phyloP scores from a whole-genome alignment of 2,888 invertebrate genomes.

The Archaeoteleia sp. region DNA sequence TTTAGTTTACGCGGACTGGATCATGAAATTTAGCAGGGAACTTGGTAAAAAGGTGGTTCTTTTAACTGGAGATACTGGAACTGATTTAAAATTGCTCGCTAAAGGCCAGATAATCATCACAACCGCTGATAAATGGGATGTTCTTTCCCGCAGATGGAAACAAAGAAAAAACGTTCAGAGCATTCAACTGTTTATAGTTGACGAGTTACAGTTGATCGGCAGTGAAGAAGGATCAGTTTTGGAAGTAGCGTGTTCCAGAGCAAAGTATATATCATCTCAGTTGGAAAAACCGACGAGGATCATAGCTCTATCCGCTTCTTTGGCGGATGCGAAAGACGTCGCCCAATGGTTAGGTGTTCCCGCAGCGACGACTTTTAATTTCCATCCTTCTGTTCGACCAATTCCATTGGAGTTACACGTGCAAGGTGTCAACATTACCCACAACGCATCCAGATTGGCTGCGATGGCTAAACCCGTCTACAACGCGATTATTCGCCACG shows the following conservation, averaged over 20 bases:
- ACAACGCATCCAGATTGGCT: conserved; percentile 95
- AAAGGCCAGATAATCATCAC: conserved; percentile 97
- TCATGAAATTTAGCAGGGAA: conserved; percentile 87
- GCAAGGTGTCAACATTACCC: conserved; percentile 96
- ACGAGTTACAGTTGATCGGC: conserved; percentile 94
- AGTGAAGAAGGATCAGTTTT: conserved; percentile 95
- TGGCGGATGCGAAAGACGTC: conserved; percentile 96
- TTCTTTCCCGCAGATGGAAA: conserved; percentile 98
- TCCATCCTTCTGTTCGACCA: conserved; percentile 98
- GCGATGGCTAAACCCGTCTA: conserved; percentile 99
- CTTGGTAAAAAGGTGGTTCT: conserved; percentile 92
- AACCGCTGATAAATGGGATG: conserved; percentile 99
- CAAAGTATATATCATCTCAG: conserved; percentile 97
- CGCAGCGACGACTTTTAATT: conserved; percentile 96
- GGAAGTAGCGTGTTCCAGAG: conserved; percentile 93
- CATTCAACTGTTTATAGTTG: conserved; percentile 96
- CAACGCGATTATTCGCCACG: conserved; percentile 90
- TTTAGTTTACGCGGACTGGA: conserved; percentile 93
- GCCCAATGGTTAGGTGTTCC: conserved; percentile 98
- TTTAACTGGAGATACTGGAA: conserved; percentile 97
- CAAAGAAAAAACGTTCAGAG: conserved; percentile 99
- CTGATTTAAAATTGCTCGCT: conserved; percentile 93
- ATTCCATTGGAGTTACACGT: conserved; percentile 96
- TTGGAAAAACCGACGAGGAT: conserved; percentile 92
- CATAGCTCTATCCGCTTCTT: conserved; percentile 93